Conservation (phyloP, 64 coral and sea anemone species). For the Montipora foliosa region DNA sequence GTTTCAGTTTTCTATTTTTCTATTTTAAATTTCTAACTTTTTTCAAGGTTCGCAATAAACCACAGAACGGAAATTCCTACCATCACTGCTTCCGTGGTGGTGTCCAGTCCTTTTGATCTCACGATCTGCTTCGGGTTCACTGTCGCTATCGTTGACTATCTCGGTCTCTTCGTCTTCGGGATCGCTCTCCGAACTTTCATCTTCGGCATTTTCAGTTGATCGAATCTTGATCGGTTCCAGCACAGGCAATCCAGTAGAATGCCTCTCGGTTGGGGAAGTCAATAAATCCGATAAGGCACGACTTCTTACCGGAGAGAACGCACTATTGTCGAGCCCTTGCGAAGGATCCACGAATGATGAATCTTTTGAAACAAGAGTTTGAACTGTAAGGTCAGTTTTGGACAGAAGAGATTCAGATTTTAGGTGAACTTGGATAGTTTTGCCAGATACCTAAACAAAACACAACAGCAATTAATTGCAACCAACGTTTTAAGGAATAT, state of each 20-base stretch:
- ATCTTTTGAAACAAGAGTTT: conserved; percentile 65
- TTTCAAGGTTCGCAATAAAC: too few relatives aligned
- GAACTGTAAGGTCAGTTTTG: conserved; percentile 91
- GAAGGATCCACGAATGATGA: conserved; percentile 52
- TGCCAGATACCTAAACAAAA: conserved; percentile 62
- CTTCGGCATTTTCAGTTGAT: conserved; percentile 50
- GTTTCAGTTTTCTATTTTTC: too few relatives aligned
- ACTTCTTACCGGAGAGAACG: conserved; percentile 64
- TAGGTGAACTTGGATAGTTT: conserved; percentile 62
- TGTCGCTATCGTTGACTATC: conserved; percentile 20
- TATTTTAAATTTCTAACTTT: too few relatives aligned
- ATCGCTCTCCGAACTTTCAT: conserved; percentile 64
- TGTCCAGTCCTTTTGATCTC: conserved; percentile 15
- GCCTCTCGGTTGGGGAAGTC: conserved; percentile 42
- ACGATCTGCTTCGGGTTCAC: conserved; percentile 65
- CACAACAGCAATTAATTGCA: too few relatives aligned
- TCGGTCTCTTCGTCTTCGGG: conserved; percentile 54
- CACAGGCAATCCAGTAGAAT: conserved; percentile 52
- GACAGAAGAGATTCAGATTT: conserved; percentile 83
- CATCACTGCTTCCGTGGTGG: not conserved
- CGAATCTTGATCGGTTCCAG: conserved; percentile 93
- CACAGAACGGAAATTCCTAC: not conserved
- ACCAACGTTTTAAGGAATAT: too few relatives aligned
- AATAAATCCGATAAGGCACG: conserved; percentile 89
- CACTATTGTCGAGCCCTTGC: not conserved